phyloP scores from a whole-genome alignment of 2,888 invertebrate genomes.

The Apocheima hispidaria region DNA sequence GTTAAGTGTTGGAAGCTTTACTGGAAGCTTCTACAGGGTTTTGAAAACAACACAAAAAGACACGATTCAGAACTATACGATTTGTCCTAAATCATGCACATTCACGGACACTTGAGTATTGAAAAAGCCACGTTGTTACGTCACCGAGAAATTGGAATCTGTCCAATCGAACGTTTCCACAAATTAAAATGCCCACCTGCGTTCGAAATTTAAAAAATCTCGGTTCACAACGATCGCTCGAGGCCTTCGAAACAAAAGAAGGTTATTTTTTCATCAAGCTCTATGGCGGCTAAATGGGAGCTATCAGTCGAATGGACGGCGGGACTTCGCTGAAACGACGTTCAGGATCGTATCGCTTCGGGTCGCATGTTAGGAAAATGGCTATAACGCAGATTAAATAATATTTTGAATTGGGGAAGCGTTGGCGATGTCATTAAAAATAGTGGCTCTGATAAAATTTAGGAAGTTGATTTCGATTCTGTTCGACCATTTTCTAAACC shows the following conservation, averaged over 20 bases:
- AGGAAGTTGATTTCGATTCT: too few species aligned
- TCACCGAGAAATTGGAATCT: not conserved
- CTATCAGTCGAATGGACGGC: conserved; percentile 45
- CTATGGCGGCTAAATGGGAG: conserved; percentile 45
- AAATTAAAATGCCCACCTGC: conserved; percentile 17
- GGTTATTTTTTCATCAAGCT: conserved; percentile 48
- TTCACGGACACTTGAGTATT: too few species aligned
- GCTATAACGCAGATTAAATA: too few species aligned
- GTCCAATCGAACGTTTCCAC: conserved; percentile 1
- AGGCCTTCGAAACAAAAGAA: conserved; percentile 42
- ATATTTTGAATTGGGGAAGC: conserved; percentile 17
- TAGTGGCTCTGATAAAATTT: not conserved
- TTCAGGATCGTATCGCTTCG: conserved; percentile 18
- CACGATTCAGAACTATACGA: too few species aligned
- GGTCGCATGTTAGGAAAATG: conserved; percentile 13
- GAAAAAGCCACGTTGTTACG: too few species aligned
- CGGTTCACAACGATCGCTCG: conserved; percentile 14
- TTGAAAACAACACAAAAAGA: too few species aligned
- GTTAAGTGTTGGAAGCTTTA: too few species aligned
- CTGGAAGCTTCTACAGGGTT: too few species aligned
- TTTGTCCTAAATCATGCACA: too few species aligned
- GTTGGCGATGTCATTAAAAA: conserved; percentile 4
- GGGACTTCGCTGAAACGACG: conserved; percentile 31
- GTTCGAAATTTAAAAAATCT: conserved; percentile 40
- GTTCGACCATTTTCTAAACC: too few species aligned